Base-by-base conservation (phyloP, 2,797 vertebrate species). In the Podargus strigoides region DNA sequence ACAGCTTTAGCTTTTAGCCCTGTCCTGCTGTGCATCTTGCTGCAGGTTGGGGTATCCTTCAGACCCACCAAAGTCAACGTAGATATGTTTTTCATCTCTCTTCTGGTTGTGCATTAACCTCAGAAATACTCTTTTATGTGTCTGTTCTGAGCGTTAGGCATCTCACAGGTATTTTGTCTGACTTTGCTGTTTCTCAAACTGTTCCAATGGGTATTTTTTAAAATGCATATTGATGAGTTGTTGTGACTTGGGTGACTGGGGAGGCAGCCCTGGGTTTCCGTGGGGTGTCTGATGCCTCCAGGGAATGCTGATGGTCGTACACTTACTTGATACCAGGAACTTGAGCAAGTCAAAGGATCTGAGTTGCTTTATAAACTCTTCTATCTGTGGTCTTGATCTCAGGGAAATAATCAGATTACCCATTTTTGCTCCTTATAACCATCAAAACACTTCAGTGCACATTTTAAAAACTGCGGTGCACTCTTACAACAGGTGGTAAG, bases 151-250 rank as follows among this genome's bases (percentile, higher is more conserved):
- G 67, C 1, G 8, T 34, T 36, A 56, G n/a, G 52, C 36, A 17
- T 39, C 70, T 50, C 27, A 2, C 9, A 2, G 70, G 50, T 12
- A 6, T 39, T 75, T 63, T 18, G 50, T 32, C 39, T 32, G 86
- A 26, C 63, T 55, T 55, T 59, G 1, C 2, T 56, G 17, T 41
- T 73, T 72, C 76, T 66, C 32, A 5, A n/a, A 68, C 27, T 27
- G 23, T 59, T 59, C 49, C 41, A 39, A 1, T 4, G 23, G 24
- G 28, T 17, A 14, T 6, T 1, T 11, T 68, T 19, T 21, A 7
- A n/a, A 42, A 3, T 0, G 6, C 16, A 0, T 28, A 0, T 10
- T 0, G 6, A 30, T 21, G 46, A 58, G 24, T 11, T 27, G 23
- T 14, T 36, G 41, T 22, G 55, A n/a, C 14, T 15, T n/a, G 34